phyloP scores from a whole-genome alignment of 1,140 invertebrate genomes.

The Maniola jurtina region DNA sequence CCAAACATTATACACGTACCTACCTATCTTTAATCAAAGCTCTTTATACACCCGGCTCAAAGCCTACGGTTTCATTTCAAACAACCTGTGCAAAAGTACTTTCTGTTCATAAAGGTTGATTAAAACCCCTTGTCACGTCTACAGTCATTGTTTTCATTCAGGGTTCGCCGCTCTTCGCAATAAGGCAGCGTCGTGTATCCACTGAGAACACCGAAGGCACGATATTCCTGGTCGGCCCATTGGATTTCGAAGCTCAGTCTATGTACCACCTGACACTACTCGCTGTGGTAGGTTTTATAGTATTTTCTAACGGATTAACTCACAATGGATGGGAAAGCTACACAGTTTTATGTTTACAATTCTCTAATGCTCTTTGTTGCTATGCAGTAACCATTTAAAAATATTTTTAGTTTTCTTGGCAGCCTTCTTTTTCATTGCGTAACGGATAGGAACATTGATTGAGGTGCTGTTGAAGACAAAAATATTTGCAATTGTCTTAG shows the following conservation, averaged over 20 bases:
- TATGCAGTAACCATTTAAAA: too few species aligned
- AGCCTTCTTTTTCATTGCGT: too few species aligned
- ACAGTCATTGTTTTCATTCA: constrained; percentile 40
- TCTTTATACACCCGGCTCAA: constrained; percentile 5
- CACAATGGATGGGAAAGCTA: not conserved
- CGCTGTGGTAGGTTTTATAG: constrained; percentile 84
- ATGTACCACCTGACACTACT: constrained; percentile 90
- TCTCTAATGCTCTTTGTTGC: too few species aligned
- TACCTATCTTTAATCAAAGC: constrained; percentile 4
- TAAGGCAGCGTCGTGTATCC: constrained; percentile 86
- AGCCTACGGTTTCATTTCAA: constrained; percentile 15
- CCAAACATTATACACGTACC: not conserved
- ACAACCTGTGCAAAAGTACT: constrained; percentile 26
- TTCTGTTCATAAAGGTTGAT: constrained; percentile 28
- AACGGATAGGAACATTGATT: too few species aligned
- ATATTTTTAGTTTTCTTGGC: too few species aligned
- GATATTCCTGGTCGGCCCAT: constrained; percentile 84
- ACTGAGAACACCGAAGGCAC: constrained; percentile 86
- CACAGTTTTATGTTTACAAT: too few species aligned
- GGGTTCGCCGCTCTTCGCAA: constrained; percentile 86
- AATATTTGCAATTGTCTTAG: too few species aligned
- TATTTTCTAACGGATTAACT: not conserved
- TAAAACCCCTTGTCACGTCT: constrained; percentile 23
- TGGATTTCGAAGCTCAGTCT: constrained; percentile 92
- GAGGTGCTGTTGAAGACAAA: too few species aligned